Conservation (phyloP, 2,888 invertebrate genomes). For the Diarsia mendica region DNA sequence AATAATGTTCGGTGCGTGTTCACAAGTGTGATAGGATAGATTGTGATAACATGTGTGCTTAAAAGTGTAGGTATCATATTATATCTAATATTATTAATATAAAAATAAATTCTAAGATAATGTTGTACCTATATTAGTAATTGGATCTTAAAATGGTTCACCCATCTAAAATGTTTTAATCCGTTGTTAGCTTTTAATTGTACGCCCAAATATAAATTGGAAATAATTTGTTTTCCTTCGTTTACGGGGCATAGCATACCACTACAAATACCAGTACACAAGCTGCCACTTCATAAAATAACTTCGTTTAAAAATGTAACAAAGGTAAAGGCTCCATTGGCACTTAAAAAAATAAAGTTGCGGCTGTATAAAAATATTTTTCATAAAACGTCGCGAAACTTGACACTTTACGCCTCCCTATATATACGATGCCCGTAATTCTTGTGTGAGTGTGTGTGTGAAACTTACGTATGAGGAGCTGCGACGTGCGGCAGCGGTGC, state of each 20-base stretch:
- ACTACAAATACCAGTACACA: conserved; percentile 12
- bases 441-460: conserved; percentile 59
- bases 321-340: conserved; percentile 57
- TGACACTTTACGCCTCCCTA: conserved; percentile 67
- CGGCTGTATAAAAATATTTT: conserved; percentile 64
- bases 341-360: conserved; percentile 64
- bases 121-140: too few species aligned
- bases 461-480: conserved; percentile 62
- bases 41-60: not conserved
- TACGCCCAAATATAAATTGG: not conserved
- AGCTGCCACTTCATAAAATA: conserved; percentile 48
- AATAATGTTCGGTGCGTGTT: conserved; percentile 15
- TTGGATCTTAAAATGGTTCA: not conserved
- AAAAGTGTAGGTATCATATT: not conserved
- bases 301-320: conserved; percentile 54
- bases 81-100: not conserved
- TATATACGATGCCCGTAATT: conserved; percentile 59
- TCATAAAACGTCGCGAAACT: conserved; percentile 67
- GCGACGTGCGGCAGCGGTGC: conserved; percentile 43
- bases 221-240: not conserved
- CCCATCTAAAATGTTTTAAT: not conserved
- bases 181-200: not conserved
- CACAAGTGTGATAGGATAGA: conserved; percentile 5
- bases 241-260: not conserved
- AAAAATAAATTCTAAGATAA: not conserved